phyloP scores from a whole-genome alignment of 2,888 invertebrate species.

The Xanthia icteritia region DNA sequence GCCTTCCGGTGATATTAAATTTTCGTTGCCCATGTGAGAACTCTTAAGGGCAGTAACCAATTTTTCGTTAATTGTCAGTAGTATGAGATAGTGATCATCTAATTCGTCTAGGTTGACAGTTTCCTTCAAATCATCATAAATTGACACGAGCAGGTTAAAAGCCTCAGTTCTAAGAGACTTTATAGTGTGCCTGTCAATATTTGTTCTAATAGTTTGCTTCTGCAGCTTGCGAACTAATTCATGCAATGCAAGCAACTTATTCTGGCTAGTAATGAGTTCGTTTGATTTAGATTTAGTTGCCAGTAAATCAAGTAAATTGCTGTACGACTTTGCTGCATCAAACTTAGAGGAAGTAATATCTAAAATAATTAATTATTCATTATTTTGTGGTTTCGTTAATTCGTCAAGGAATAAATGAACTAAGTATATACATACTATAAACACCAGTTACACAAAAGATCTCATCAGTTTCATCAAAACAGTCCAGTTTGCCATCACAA shows the following conservation, averaged over 20 bases:
- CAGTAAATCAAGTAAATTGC: conserved; percentile 70
- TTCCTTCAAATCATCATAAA: conserved; percentile 73
- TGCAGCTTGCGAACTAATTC: conserved; percentile 71
- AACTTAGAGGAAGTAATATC: conserved; percentile 72
- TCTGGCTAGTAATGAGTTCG: conserved; percentile 64
- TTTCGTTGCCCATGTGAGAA: conserved; percentile 79
- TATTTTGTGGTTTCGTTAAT: not conserved
- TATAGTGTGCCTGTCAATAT: conserved; percentile 64
- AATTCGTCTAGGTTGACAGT: conserved; percentile 62
- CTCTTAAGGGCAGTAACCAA: conserved; percentile 78
- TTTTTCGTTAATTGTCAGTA: conserved; percentile 75
- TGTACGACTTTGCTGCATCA: conserved; percentile 75
- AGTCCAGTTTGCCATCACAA: conserved; percentile 86
- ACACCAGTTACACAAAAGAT: conserved; percentile 76
- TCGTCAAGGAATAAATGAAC: conserved; percentile 3
- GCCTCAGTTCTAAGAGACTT: conserved; percentile 72
- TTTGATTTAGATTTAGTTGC: conserved; percentile 68
- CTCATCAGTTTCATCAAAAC: conserved; percentile 84
- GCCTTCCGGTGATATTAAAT: conserved; percentile 68
- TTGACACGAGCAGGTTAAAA: conserved; percentile 70
- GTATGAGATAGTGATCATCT: conserved; percentile 72
- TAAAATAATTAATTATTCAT: conserved; percentile 58
- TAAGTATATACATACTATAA: not conserved
- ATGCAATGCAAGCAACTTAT: conserved; percentile 68
- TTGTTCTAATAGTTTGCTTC: conserved; percentile 63